These are phyloP conservation scores for Megastigmus dorsalis DNA, from an alignment of 2,888 invertebrate genomes.

Conservation along the genomic window DNA sequence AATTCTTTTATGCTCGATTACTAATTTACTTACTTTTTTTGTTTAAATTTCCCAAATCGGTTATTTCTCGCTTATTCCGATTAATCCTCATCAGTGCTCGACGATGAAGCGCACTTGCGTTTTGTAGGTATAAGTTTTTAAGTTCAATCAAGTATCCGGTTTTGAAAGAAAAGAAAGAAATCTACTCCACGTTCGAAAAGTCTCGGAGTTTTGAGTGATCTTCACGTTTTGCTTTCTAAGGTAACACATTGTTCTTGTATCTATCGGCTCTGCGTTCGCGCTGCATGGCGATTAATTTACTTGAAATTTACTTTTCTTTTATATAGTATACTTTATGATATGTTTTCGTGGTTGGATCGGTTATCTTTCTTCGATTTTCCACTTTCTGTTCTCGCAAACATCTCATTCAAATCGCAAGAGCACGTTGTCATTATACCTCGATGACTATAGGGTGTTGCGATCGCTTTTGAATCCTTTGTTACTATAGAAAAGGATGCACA, in stretches of 20 bases:
- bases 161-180: no score
- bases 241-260: conserved; percentile 27
- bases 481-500: no score
- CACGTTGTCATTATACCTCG: not conserved
- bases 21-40: not conserved
- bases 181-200: not conserved
- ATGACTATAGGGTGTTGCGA: not conserved
- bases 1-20: not conserved
- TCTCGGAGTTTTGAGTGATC: not conserved
- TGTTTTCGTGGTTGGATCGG: conserved; percentile 52
- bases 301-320: conserved; percentile 13
- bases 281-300: conserved; percentile 15
- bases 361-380: conserved; percentile 21
- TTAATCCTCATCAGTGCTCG: conserved; percentile 6
- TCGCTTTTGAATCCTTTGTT: no score
- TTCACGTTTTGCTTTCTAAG: not conserved
- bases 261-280: conserved; percentile 18
- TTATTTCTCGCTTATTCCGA: conserved; percentile 1
- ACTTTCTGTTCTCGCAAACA: no score
- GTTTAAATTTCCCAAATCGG: not conserved
- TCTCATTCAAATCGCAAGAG: conserved; percentile 12
- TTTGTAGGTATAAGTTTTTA: no score
- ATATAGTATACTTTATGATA: conserved; percentile 50
- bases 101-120: conserved; percentile 1
- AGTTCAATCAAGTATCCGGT: no score